Evolutionary conservation across 2,797 vertebrate species (phyloP).

Genomic region (Aplochiton taeniatus): DNA sequence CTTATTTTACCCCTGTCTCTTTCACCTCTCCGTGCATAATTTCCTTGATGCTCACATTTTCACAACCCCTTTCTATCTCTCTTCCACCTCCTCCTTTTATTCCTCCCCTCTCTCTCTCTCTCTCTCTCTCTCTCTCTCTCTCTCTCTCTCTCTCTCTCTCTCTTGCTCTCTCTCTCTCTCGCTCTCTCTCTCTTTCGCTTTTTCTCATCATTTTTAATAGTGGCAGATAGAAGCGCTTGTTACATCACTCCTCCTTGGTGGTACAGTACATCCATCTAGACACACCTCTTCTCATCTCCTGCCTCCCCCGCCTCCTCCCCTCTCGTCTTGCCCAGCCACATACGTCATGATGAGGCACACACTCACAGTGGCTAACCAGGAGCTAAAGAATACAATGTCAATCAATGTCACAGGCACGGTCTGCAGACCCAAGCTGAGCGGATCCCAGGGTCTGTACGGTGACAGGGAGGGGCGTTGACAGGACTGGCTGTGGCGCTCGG

Average conservation of each 20-base stretch:
- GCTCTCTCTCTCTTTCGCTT: slow-evolving; percentile 3
- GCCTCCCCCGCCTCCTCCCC: neutral
- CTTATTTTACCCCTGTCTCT: too few relatives aligned
- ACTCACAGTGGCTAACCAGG: neutral
- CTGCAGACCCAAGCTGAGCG: too few relatives aligned
- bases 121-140: slow-evolving; percentile 1
- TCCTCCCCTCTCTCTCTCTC: neutral
- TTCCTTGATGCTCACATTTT: too few relatives aligned
- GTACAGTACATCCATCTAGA: neutral
- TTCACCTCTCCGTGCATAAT: too few relatives aligned
- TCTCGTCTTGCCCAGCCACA: neutral
- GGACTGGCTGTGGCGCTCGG: too few relatives aligned
- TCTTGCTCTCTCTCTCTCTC: neutral
- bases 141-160: neutral
- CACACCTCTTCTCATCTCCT: too few relatives aligned
- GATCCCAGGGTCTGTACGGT: too few relatives aligned
- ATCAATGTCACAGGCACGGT: neutral
- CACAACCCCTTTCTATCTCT: too few relatives aligned
- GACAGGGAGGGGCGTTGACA: too few relatives aligned
- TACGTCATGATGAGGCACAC: neutral
- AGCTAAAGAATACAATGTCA: neutral
- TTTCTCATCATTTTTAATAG: neutral
- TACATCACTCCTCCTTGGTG: neutral
- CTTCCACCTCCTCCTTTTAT: too few relatives aligned
- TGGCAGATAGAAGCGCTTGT: neutral